Conservation (phyloP, 2,888 invertebrate genomes). For the Microdon myrmicae region DNA sequence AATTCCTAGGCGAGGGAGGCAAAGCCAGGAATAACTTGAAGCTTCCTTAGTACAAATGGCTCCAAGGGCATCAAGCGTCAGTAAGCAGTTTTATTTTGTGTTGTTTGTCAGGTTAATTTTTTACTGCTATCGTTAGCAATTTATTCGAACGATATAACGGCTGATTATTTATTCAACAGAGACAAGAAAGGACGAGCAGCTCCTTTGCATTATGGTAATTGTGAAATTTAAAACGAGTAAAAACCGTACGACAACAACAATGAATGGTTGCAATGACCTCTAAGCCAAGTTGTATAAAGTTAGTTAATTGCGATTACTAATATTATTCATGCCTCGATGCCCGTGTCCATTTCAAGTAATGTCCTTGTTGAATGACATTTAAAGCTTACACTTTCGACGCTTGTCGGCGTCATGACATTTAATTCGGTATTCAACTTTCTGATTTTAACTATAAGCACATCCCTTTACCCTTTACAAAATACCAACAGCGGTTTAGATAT, state of each 20-base stretch:
- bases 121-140: constrained; percentile 39
- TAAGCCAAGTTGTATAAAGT: constrained; percentile 1
- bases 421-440: no score
- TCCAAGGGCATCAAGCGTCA: background rate
- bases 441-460: no score
- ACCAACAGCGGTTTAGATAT: no score
- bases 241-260: no score
- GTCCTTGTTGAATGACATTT: no score
- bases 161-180: constrained; percentile 40
- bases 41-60: no score
- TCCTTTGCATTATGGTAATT: constrained; percentile 40
- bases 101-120: constrained; percentile 35
- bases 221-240: constrained; percentile 15
- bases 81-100: constrained; percentile 2
- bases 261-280: constrained; percentile 11
- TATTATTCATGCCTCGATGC: no score
- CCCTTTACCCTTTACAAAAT: no score
- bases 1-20: constrained; percentile 14
- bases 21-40: background rate
- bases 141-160: constrained; percentile 33
- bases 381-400: no score
- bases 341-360: no score
- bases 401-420: no score
- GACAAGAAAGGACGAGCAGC: constrained; percentile 30
- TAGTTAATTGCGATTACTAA: no score